Evolutionary conservation across 2,113 vertebrate species (phyloP).

Genomic region (Clupea harengus): DNA sequence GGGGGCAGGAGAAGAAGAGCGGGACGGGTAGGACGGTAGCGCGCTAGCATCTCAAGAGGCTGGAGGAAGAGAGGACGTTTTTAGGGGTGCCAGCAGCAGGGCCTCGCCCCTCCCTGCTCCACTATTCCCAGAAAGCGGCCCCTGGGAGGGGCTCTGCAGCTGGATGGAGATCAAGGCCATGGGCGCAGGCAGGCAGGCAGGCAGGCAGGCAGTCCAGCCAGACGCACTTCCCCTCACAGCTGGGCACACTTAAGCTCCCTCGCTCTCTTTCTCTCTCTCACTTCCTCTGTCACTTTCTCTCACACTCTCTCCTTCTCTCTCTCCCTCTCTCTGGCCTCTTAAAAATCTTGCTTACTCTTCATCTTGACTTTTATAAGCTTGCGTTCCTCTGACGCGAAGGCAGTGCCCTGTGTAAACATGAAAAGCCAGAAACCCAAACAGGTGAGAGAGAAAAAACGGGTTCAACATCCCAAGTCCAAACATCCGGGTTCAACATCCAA

Average conservation of each 20-base stretch:
- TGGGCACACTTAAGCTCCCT: conserved; percentile 36
- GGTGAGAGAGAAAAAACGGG: background rate
- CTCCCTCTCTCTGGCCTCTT: background rate
- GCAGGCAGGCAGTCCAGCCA: conserved; percentile 20
- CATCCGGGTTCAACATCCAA: background rate
- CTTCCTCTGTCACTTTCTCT: background rate
- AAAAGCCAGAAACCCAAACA: background rate
- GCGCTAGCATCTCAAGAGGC: background rate
- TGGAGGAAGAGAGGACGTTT: background rate
- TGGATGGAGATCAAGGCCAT: conserved; percentile 37
- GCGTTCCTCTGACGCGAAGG: background rate
- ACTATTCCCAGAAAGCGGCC: conserved; percentile 15
- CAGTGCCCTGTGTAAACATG: background rate
- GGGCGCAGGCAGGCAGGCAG: conserved; percentile 17
- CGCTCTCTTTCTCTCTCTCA: background rate
- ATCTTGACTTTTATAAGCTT: background rate
- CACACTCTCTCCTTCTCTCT: background rate
- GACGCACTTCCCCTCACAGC: conserved; percentile 37
- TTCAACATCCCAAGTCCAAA: background rate
- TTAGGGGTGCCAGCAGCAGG: background rate
- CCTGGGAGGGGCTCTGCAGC: conserved; percentile 24
- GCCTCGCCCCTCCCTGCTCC: conserved; percentile 10
- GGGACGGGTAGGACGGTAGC: background rate
- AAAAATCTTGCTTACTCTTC: background rate
- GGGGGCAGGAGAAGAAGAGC: background rate